Percentiles rank a stretch among this genome's conserved stretches.
These are phyloP conservation scores for Drosophila falleni DNA, from an alignment of 2,888 invertebrate genomes.

Conservation along the genomic window DNA sequence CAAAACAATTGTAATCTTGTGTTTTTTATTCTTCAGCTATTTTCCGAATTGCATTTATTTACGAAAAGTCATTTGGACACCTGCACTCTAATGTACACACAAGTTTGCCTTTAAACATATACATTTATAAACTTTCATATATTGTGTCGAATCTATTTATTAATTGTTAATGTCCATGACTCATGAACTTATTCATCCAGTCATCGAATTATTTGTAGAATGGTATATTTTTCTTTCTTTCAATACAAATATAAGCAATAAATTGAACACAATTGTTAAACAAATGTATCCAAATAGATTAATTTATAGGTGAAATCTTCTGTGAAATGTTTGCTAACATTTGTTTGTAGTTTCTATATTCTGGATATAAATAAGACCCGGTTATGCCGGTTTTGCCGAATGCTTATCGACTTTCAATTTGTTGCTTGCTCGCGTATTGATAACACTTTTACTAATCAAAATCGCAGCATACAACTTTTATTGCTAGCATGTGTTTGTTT, in stretches of 20 bases:
- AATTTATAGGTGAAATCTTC: neutral
- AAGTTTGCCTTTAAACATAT: neutral
- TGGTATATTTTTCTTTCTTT: neutral
- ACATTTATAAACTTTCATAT: too few species aligned
- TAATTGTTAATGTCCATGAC: neutral
- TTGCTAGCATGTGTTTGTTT: slow-evolving; percentile 44
- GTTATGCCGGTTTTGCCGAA: neutral
- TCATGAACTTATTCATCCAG: slow-evolving; percentile 5
- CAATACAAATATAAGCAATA: neutral
- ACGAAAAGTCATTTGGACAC: slow-evolving; percentile 32
- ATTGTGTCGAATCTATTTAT: neutral
- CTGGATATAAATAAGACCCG: slow-evolving; percentile 20
- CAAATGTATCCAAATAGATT: neutral
- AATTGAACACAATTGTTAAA: slow-evolving; percentile 4
- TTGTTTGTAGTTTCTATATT: neutral
- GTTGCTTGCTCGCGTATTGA: slow-evolving; percentile 29
- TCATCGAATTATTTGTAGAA: slow-evolving; percentile 9
- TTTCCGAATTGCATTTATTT: neutral
- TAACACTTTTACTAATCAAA: slow-evolving; percentile 29
- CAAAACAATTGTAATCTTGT: slow-evolving; percentile 13
- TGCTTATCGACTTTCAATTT: slow-evolving; percentile 43
- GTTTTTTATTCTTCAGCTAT: slow-evolving; percentile 1
- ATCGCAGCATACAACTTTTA: slow-evolving; percentile 41
- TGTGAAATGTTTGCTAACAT: neutral
- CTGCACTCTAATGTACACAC: neutral